A percentile compares a stretch with the other conserved stretches of the same genome.
These are phyloP conservation scores for Donacobius atricapilla DNA, from an alignment of 2,113 vertebrate genomes.

Conservation along the genomic window DNA sequence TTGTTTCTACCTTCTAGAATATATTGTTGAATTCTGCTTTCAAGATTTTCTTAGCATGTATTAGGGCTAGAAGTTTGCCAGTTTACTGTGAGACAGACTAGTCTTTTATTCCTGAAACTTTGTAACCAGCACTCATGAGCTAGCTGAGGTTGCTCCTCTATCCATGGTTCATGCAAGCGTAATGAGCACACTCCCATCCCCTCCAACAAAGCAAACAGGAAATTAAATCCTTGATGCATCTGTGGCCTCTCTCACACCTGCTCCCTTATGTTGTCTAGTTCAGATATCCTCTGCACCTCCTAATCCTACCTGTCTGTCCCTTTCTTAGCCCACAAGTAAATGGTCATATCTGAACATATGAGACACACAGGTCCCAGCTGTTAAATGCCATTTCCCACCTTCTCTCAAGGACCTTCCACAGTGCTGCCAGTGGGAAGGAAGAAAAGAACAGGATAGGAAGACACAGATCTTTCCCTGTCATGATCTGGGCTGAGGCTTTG, in stretches of 20 bases:
- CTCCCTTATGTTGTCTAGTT: background rate
- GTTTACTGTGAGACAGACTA: background rate
- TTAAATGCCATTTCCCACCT: background rate
- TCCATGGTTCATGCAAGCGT: background rate
- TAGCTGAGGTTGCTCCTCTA: background rate
- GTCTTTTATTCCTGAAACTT: background rate
- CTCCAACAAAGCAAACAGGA: background rate
- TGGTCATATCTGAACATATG: background rate
- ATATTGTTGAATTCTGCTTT: background rate
- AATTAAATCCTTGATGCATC: background rate
- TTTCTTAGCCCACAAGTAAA: background rate
- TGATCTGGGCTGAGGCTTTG: background rate
- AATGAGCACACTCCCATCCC: background rate
- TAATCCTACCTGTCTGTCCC: background rate
- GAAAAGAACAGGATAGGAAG: background rate
- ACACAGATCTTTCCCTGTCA: slow-evolving; percentile 18
- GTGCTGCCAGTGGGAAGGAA: background rate
- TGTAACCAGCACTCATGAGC: background rate
- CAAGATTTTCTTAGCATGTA: background rate
- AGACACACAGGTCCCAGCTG: background rate
- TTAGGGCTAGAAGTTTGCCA: background rate
- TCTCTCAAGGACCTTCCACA: background rate
- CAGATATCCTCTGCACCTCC: background rate
- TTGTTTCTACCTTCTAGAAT: background rate
- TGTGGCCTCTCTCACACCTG: background rate